Conservation (phyloP, 2,797 vertebrate genomes). For the Setipinna tenuifilis region DNA sequence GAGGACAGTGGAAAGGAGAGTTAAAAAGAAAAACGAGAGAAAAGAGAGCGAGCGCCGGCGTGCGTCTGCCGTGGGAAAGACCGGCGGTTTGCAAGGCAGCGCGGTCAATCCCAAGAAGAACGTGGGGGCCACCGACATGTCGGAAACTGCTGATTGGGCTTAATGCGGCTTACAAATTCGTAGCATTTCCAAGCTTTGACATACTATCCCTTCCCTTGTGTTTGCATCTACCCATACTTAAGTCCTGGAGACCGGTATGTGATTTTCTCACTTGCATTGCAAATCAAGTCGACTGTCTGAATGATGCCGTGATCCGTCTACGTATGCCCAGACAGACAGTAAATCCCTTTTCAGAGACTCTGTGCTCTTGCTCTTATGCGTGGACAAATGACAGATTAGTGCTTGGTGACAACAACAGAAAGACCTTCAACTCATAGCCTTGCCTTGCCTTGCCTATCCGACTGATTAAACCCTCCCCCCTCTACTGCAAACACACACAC, state of each 20-base stretch:
- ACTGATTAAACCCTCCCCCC: slow-evolving; percentile 13
- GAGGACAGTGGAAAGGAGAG: background rate
- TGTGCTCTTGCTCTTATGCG: background rate
- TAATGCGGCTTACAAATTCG: slow-evolving; percentile 6
- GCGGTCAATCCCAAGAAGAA: background rate
- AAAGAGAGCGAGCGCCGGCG: background rate
- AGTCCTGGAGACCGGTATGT: slow-evolving; percentile 9
- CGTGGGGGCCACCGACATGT: background rate
- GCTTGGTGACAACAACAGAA: slow-evolving; percentile 14
- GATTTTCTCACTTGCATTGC: slow-evolving; percentile 34
- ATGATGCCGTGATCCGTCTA: background rate
- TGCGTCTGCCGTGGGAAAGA: background rate
- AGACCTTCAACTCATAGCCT: background rate
- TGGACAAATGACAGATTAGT: slow-evolving; percentile 8
- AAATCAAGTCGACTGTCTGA: slow-evolving; percentile 38
- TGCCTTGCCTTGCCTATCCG: background rate
- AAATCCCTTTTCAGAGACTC: background rate
- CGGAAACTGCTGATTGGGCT: background rate
- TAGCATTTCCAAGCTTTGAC: background rate
- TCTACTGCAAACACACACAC: slow-evolving; percentile 32
- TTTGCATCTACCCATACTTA: slow-evolving; percentile 18
- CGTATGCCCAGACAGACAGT: background rate
- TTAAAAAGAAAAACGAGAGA: background rate
- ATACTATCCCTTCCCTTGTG: background rate
- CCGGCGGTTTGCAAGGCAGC: background rate